Conservation (phyloP, 2,888 invertebrate species). For the Flexamia atlantica region DNA sequence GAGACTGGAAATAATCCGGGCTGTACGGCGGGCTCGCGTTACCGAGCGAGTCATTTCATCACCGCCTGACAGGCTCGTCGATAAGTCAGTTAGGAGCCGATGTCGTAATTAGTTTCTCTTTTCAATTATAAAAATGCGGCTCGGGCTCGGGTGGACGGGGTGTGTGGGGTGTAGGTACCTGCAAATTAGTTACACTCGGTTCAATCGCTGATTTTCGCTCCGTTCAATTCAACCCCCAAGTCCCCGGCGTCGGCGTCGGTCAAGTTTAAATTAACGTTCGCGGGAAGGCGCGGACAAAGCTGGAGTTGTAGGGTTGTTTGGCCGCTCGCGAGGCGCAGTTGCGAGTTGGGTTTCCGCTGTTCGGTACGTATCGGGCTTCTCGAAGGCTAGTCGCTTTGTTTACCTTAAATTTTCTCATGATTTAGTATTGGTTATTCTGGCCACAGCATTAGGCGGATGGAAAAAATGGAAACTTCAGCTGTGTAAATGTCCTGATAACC, state of each 20-base stretch:
- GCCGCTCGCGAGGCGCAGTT: too few relatives aligned
- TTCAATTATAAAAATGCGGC: conserved; percentile 59
- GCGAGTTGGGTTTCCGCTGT: too few relatives aligned
- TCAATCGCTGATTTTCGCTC: conserved; percentile 18
- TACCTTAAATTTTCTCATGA: too few relatives aligned
- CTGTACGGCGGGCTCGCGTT: conserved; percentile 47
- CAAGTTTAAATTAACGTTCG: conserved; percentile 42
- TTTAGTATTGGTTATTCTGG: too few relatives aligned
- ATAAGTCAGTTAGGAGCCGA: conserved; percentile 58
- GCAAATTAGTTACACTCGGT: conserved; percentile 60
- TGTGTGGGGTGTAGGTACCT: neutral
- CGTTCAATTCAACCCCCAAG: conserved; percentile 34
- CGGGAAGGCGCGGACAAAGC: neutral
- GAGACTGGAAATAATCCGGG: conserved; percentile 61
- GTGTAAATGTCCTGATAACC: too few relatives aligned
- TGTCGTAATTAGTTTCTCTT: conserved; percentile 59
- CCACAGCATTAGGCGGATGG: too few relatives aligned
- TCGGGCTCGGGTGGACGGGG: neutral
- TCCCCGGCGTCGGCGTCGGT: neutral
- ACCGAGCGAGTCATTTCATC: conserved; percentile 58
- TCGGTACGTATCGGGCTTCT: too few relatives aligned
- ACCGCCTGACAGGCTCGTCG: conserved; percentile 47
- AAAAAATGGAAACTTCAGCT: too few relatives aligned
- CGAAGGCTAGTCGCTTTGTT: too few relatives aligned
- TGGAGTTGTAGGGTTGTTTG: conserved; percentile 6